Conservation (phyloP, 2,797 vertebrate species). For the Hemibagrus guttatus region DNA sequence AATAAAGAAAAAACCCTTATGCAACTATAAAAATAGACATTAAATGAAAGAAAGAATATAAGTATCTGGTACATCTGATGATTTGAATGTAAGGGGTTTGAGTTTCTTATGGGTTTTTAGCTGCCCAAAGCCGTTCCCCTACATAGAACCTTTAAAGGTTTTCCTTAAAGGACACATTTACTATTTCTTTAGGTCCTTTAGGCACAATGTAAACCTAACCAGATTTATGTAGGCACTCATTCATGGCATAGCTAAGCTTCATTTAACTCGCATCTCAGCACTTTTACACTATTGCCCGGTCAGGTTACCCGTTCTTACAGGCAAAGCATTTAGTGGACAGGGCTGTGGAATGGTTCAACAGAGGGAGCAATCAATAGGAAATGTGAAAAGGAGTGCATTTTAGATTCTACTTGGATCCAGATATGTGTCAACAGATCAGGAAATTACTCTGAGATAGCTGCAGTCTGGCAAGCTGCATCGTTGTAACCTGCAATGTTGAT, state of each 20-base stretch:
- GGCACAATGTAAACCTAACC: neutral
- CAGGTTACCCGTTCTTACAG: no score
- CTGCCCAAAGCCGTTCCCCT: neutral
- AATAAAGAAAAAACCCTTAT: neutral
- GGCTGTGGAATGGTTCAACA: neutral
- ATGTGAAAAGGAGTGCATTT: slow-evolving; percentile 12
- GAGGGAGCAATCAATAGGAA: neutral
- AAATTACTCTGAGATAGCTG: slow-evolving; percentile 55
- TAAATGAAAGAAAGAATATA: neutral
- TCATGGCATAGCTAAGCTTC: neutral
- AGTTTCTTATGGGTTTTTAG: neutral
- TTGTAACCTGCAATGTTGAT: slow-evolving; percentile 61
- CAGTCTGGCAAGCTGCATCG: slow-evolving; percentile 60
- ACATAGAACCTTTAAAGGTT: neutral
- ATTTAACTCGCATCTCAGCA: neutral
- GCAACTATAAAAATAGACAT: neutral
- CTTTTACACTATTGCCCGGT: neutral
- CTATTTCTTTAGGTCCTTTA: neutral
- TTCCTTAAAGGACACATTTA: neutral
- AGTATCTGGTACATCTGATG: neutral
- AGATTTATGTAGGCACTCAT: neutral
- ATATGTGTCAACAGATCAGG: slow-evolving; percentile 52
- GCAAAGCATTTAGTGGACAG: neutral
- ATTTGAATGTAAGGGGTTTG: neutral
- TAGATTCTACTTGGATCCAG: slow-evolving; percentile 6